phyloP scores from a whole-genome alignment of 2,797 vertebrate species.

The Synanceia verrucosa region DNA sequence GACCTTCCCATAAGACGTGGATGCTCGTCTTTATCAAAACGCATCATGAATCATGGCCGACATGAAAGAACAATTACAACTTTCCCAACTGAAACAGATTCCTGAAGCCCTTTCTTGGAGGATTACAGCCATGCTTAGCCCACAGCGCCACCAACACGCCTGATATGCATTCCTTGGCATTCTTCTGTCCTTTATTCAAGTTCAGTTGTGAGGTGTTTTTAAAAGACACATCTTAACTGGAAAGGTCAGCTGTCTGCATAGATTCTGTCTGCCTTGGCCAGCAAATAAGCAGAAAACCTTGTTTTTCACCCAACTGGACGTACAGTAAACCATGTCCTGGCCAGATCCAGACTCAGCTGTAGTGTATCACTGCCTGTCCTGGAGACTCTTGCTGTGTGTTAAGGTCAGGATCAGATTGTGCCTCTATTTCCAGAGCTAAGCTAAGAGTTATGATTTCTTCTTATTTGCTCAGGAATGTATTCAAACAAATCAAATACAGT shows the following conservation, averaged over 20 bases:
- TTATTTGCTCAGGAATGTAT: not conserved
- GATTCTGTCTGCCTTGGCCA: conserved; percentile 39
- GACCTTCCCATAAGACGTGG: too few species aligned
- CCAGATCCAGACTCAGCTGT: not conserved
- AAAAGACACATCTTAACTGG: conserved; percentile 22
- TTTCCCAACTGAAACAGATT: too few species aligned
- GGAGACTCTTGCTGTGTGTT: not conserved
- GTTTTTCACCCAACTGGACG: conserved; percentile 33
- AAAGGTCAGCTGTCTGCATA: conserved; percentile 53
- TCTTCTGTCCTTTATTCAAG: not conserved
- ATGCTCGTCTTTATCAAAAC: too few species aligned
- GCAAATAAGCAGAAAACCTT: conserved; percentile 20
- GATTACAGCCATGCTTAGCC: too few species aligned
- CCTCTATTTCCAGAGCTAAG: not conserved
- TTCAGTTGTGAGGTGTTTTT: conserved; percentile 16
- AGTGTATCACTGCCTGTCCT: not conserved
- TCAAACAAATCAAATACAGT: not conserved
- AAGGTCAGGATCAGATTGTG: not conserved
- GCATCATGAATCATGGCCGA: too few species aligned
- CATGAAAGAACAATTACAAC: too few species aligned
- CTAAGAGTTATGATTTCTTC: not conserved
- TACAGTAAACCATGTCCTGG: not conserved
- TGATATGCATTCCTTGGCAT: too few species aligned
- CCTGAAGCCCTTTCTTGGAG: too few species aligned
- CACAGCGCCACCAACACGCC: too few species aligned